These are phyloP conservation scores for Podarcis siculus DNA, from an alignment of 2,797 vertebrate genomes.

Conservation along the genomic window DNA sequence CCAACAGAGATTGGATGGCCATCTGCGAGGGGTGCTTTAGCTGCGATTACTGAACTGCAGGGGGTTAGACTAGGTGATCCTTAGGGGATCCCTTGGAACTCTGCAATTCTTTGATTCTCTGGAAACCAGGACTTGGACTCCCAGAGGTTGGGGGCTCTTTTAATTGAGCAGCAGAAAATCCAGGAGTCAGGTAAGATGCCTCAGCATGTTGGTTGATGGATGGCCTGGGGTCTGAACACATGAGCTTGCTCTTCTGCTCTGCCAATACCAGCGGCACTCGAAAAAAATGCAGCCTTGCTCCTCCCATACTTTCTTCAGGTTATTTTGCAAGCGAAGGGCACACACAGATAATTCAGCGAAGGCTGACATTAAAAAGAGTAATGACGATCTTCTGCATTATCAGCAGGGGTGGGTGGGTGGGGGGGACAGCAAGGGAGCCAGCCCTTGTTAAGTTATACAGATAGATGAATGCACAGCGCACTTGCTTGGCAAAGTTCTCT, in stretches of 20 bases:
- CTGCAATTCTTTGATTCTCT: too few relatives aligned
- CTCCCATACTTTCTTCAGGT: not conserved
- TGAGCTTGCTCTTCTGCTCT: not conserved
- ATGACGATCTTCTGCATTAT: constrained; percentile 11
- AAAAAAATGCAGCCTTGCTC: not conserved
- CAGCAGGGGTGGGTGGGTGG: constrained; percentile 46
- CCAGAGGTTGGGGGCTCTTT: not conserved
- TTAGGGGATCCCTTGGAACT: too few relatives aligned
- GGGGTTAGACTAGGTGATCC: too few relatives aligned
- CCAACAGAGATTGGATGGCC: too few relatives aligned
- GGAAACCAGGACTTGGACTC: not conserved
- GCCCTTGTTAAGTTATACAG: constrained; percentile 42
- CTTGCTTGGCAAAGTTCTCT: constrained; percentile 31
- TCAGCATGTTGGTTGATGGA: accelerated
- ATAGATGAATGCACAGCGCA: constrained; percentile 30
- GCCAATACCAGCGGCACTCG: not conserved
- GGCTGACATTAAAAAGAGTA: constrained; percentile 43
- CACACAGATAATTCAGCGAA: not conserved
- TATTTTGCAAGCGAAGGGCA: not conserved
- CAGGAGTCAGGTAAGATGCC: not conserved
- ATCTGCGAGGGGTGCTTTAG: too few relatives aligned
- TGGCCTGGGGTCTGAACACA: not conserved
- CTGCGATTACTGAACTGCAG: too few relatives aligned
- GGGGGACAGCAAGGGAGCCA: constrained; percentile 28
- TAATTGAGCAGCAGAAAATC: not conserved